Base-by-base conservation (phyloP, 2,888 invertebrate genomes). In the Mechanitis mazaeus region DNA sequence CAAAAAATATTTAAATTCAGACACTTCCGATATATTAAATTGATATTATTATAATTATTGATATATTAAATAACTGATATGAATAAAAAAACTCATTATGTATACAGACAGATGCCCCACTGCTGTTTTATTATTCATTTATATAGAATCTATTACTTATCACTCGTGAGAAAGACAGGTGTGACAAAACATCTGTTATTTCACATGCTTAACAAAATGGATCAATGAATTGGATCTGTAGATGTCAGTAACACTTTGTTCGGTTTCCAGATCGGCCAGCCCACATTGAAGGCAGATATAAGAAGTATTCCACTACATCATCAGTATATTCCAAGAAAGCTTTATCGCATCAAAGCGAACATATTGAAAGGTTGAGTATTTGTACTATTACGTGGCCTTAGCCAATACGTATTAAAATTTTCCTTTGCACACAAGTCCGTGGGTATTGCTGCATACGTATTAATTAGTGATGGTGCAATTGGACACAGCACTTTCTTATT, bases 301-400 rank as follows among this genome's bases (percentile, higher is more conserved):
- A 90, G 72, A 90, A 90, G 80, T 89, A 90, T 75, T 90, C 90
- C 68, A 90, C 90, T 31, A 87, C 90, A 67, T 90, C 90, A 53
- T 90, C 90, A 35, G 79, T 90, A 58, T 87, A 90, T 75, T 91
- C 91, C 60, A 91, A 90, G 75, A 90, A 87, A 73, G 87, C 88
- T 33, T 73, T 86, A 63, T 88, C 89, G 67, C 87, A 87, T 54
- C 87, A 87, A 66, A 89, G 89, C 64, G 90, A 90, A 73, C 86
- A 89, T 76, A 74, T 91, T 59, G 90, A 90, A 78, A 87, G 90
- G 91, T 90, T 76, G 42, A 50, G 31, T 11, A 38, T 58, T 45
- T n/a, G n/a, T 11, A 50, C 2, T 7, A 31, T 50, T 50, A 50
- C 50, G 50, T 50, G 50, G 31, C 50, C 50, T 50, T 50, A 50